A percentile compares a stretch with the other conserved stretches of the same genome.
phyloP scores from a whole-genome alignment of 2,113 vertebrate genomes.

The Macaca fascicularis region DNA sequence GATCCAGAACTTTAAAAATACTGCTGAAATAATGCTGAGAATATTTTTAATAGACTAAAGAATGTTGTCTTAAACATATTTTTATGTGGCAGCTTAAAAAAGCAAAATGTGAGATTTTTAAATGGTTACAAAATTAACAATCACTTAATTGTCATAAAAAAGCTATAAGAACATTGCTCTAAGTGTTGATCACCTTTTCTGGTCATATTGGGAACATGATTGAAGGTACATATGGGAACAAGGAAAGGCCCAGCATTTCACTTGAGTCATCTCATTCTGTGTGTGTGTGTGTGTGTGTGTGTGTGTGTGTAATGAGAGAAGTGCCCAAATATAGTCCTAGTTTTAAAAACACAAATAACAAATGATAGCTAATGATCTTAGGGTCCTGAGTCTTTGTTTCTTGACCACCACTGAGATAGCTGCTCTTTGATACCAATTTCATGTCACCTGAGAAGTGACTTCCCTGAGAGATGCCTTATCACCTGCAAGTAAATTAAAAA shows the following conservation, averaged over 20 bases:
- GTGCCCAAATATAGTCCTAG: no score
- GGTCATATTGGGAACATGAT: no score
- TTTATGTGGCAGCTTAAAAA: not conserved
- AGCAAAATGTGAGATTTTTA: not conserved
- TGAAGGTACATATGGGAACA: not conserved
- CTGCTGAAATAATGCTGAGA: not conserved
- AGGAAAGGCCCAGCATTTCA: accelerated
- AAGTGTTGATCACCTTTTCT: not conserved
- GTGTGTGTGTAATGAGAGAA: no score
- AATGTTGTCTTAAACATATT: not conserved
- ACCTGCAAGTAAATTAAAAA: not conserved
- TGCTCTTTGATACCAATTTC: not conserved
- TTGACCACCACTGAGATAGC: not conserved
- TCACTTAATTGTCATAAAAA: not conserved
- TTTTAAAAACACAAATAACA: not conserved
- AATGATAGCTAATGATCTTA: not conserved
- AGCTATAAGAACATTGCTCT: not conserved
- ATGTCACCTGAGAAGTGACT: not conserved
- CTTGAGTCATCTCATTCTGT: not conserved
- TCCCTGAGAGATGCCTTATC: not conserved
- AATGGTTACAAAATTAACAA: not conserved
- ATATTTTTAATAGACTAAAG: not conserved
- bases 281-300: no score
- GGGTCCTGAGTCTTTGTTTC: not conserved
- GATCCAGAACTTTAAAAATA: not conserved